Conservation (phyloP, 2,113 vertebrate species). For the Lepisosteus oculatus region DNA sequence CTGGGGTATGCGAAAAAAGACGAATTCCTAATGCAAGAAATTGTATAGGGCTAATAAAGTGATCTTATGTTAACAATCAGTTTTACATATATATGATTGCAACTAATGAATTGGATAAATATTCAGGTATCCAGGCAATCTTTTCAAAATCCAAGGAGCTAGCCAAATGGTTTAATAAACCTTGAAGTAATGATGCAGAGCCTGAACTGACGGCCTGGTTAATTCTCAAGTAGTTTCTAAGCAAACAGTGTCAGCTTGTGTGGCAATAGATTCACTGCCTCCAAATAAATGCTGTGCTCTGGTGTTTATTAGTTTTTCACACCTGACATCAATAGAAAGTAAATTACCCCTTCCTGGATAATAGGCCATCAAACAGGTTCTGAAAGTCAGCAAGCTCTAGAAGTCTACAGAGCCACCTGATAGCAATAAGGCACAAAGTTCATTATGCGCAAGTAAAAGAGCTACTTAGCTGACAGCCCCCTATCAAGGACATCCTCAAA, state of each 20-base stretch:
- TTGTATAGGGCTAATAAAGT: no score
- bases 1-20: no score
- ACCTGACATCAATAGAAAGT: conserved; percentile 11
- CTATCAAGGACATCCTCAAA: no score
- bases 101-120: no score
- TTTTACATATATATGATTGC: no score
- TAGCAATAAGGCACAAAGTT: conserved; percentile 29
- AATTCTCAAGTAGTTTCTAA: background rate
- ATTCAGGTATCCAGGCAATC: no score
- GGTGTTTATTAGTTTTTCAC: background rate
- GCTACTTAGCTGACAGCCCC: conserved; percentile 35
- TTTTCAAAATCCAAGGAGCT: background rate
- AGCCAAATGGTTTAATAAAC: conserved; percentile 10
- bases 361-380: background rate
- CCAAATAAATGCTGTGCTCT: no score
- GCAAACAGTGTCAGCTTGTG: background rate
- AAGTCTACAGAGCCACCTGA: no score
- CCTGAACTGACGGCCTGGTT: background rate
- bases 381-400: no score
- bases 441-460: conserved; percentile 38
- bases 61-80: no score
- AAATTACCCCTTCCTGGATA: background rate
- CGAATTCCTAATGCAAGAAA: no score
- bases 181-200: conserved; percentile 6
- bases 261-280: background rate